Conservation (phyloP, 2,113 vertebrate species). For the Dasyurus viverrinus region DNA sequence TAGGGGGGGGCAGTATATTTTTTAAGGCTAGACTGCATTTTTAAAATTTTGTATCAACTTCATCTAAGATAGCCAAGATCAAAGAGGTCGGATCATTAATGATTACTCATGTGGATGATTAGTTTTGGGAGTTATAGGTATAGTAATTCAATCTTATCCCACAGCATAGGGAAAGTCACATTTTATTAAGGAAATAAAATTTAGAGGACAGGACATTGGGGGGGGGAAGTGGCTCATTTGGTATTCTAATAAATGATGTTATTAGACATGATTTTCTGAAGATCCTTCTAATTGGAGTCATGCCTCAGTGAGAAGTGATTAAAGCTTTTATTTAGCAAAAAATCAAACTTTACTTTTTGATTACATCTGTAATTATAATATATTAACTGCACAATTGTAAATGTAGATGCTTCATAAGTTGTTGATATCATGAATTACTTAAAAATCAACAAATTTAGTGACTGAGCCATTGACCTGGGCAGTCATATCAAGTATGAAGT, state of each 20-base stretch:
- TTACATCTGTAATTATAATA: slow-evolving; percentile 67
- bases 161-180: background rate
- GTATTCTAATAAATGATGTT: slow-evolving; percentile 68
- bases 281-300: slow-evolving; percentile 51
- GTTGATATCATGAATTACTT: slow-evolving; percentile 48
- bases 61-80: background rate
- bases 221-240: slow-evolving; percentile 34
- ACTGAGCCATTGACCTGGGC: background rate
- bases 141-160: background rate
- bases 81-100: background rate
- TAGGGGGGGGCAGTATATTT: background rate
- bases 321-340: slow-evolving; percentile 67
- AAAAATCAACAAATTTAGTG: slow-evolving; percentile 40
- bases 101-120: background rate
- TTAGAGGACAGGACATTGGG: slow-evolving; percentile 26
- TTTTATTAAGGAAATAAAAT: slow-evolving; percentile 32
- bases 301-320: slow-evolving; percentile 64
- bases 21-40: background rate
- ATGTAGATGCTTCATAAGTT: slow-evolving; percentile 25
- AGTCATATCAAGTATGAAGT: slow-evolving; percentile 34
- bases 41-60: slow-evolving; percentile 6
- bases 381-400: slow-evolving; percentile 53
- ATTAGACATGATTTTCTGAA: slow-evolving; percentile 58
- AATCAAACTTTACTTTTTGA: slow-evolving; percentile 60
- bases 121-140: background rate